Evolutionary conservation across 2,113 vertebrate genomes (phyloP), one percentile per base, ranked within the genome.

Genomic region (Malurus elegans): DNA sequence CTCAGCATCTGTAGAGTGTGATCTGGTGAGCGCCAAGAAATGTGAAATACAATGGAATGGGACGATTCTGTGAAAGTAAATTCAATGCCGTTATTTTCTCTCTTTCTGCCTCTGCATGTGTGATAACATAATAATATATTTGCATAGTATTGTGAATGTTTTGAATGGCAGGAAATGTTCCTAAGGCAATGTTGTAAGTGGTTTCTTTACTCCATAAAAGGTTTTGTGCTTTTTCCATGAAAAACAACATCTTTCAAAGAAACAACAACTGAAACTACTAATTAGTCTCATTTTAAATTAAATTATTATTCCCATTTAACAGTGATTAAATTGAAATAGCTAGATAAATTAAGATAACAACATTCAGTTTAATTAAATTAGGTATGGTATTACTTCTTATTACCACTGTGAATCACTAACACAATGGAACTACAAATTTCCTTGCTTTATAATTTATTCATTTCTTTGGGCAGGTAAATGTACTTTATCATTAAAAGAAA

Each of bases 211-310:
- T 79, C 96, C 64, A 72, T 95, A 91, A 96, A 75, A 94, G 65
- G 24, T 74, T 96, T 95, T 95, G 74, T 89, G 28, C 1, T 48
- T 87, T 83, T 91, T 70, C 20, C 62, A 58, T 90, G 61, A 95
- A 97, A 93, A 83, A 25, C 57, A 96, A 31, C 12, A 65, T 90
- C 32, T 95, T 97, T 93, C 79, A 92, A 83, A 90, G 61, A 97
- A 96, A 97, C 75, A 97, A 95, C 64, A 97, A 95, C 81, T 74
- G 65, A 92, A 95, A 91, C 84, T 85, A 94, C 95, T 96, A 96
- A 97, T 97, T 97, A 96, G 54, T 73, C 86, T 96, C 64, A 83
- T 71, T 96, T 97, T 96, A 95, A 97, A 97, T 97, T 97, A 98
- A 97, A 92, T 14, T 5, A 92, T 94, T 12, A 92, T 96, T 47